Conservation (phyloP, 1,140 invertebrate species). For the Lasioglossum albipes region DNA sequence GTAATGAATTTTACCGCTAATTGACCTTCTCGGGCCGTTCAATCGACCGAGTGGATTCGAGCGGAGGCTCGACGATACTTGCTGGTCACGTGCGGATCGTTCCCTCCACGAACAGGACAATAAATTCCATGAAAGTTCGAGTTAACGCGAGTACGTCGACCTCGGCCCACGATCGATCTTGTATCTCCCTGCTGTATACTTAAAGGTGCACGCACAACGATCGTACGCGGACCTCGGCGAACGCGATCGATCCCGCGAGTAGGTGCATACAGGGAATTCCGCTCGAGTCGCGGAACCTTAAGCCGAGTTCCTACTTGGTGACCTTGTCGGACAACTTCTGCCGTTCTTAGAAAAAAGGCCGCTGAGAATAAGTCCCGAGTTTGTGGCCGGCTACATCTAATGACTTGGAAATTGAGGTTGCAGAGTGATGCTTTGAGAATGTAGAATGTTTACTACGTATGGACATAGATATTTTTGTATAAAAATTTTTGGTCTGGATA, state of each 20-base stretch:
- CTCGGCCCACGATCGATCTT: conserved; percentile 53
- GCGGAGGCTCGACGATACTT: background rate
- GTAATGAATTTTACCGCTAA: conserved; percentile 31
- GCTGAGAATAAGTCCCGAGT: too few species aligned
- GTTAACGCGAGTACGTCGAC: conserved; percentile 52
- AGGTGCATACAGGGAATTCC: background rate
- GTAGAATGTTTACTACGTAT: too few species aligned
- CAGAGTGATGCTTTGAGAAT: too few species aligned
- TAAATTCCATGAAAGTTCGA: conserved; percentile 38
- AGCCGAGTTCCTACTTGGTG: too few species aligned
- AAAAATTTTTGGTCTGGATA: too few species aligned
- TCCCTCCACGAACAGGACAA: conserved; percentile 26
- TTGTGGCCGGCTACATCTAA: too few species aligned
- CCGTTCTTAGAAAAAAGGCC: too few species aligned
- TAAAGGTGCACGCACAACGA: conserved; percentile 42
- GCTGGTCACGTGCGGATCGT: background rate
- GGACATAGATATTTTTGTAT: too few species aligned
- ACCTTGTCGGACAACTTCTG: too few species aligned
- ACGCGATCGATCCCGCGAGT: conserved; percentile 8
- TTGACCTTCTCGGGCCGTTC: conserved; percentile 13
- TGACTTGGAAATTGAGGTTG: too few species aligned
- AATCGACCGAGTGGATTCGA: background rate
- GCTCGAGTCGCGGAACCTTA: background rate
- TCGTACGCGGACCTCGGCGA: background rate
- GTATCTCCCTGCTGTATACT: conserved; percentile 28